Evolutionary conservation across 2,797 vertebrate genomes (phyloP).

Genomic region (Hemibagrus guttatus): DNA sequence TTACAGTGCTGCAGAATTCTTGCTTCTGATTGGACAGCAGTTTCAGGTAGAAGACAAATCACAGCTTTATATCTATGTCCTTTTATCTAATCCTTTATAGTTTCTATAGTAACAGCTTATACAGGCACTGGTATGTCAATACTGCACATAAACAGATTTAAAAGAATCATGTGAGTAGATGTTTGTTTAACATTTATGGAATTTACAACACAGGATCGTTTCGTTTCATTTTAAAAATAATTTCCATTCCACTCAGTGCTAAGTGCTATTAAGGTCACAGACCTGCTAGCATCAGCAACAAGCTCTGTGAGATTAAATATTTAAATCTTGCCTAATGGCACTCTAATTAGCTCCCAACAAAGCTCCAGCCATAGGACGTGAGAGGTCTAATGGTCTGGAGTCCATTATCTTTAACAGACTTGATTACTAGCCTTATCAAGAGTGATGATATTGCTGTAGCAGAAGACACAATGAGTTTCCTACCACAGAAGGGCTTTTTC

Average conservation of each 20-base stretch:
- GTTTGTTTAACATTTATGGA: neutral
- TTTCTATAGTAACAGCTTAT: neutral
- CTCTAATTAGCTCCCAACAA: conserved; percentile 23
- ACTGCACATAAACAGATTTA: neutral
- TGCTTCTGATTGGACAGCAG: neutral
- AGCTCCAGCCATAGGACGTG: conserved; percentile 13
- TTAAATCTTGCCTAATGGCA: conserved; percentile 43
- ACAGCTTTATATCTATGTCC: neutral
- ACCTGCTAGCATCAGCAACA: conserved; percentile 46
- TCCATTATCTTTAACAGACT: conserved; percentile 37
- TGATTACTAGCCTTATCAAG: conserved; percentile 36
- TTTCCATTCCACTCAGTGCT: neutral
- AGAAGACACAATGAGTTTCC: conserved; percentile 14
- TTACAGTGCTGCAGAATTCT: neutral
- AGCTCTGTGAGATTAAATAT: conserved; percentile 50
- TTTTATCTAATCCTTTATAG: neutral
- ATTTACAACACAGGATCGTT: neutral
- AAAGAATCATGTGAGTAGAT: neutral
- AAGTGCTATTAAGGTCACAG: conserved; percentile 18
- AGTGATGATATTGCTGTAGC: conserved; percentile 20
- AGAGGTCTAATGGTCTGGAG: conserved; percentile 33
- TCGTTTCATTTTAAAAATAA: neutral
- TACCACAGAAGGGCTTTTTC: neutral
- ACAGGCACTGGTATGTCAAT: neutral
- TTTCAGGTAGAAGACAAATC: neutral